Evolutionary conservation across 2,113 vertebrate species (phyloP), one percentile per base, ranked within the genome.

Genomic region (Podarcis muralis): DNA sequence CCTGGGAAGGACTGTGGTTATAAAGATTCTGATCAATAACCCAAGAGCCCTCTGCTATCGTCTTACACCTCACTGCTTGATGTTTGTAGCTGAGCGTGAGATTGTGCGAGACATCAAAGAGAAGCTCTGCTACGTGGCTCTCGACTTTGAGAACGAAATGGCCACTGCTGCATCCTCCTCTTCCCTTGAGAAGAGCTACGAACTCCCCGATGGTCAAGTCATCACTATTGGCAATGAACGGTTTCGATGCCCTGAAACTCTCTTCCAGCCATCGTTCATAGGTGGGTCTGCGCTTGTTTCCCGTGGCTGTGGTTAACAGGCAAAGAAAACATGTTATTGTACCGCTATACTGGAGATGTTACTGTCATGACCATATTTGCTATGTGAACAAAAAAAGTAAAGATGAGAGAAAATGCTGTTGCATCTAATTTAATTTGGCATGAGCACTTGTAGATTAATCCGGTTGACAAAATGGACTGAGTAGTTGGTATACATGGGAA

Each of bases 61-160:
- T 62, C 27, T 76, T 43, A 74, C 48, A 27, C 32, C 2, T 40
- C 62, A 48, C 23, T 79, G 1, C 74, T 86, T 69, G 6, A 72
- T 81, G 1, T 76, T 91, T 25, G 92, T 95, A 98, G 98, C 97
- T 43, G 98, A 98, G 94, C 95, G 97, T 95, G 97, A 98, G 96
- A 98, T 98, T 94, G 97, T 98, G 93, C 97, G 97, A 74, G 97
- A 98, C 91, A 95, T 98, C 95, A 98, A 98, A 96, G 98, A 98
- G 96, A 98, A 98, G 94, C 94, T 98, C 86, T 97, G 97, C 95
- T 97, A 96, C 0, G 96, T 97, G 90, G 97, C 97, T 92, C 92
- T 98, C 95, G 97, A 97, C 97, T 98, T 98, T 90, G 98, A 98
- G 96, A 97, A 97, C 25, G 97, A 98, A 97, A 97, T 98, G 98